Base-by-base conservation (phyloP, 2,797 vertebrate species). In the Rhinophrynus dorsalis region DNA sequence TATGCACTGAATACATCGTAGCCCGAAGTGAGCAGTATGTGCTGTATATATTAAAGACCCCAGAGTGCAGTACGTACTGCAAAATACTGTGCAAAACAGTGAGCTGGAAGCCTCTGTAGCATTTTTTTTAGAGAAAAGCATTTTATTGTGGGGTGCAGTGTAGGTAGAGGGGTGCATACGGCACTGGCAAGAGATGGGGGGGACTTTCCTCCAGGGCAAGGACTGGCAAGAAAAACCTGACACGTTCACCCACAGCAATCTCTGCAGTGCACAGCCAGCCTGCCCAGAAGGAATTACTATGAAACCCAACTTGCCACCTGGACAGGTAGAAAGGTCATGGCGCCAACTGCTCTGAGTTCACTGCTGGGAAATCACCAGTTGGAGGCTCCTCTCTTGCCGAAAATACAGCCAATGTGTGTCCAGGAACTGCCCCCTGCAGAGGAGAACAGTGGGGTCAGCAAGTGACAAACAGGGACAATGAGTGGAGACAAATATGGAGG, bases 71-170 rank as follows among this genome's bases (percentile, higher is more conserved):
- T n/a, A n/a, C n/a, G n/a, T n/a, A n/a, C n/a, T n/a, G n/a, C n/a
- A n/a, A n/a, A n/a, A n/a, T n/a, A n/a, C n/a, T n/a, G n/a, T n/a
- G n/a, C n/a, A n/a, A n/a, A n/a, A n/a, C n/a, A n/a, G n/a, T n/a
- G n/a, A n/a, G n/a, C n/a, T n/a, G n/a, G n/a, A n/a, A n/a, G n/a
- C n/a, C n/a, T n/a, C n/a, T n/a, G n/a, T n/a, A n/a, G n/a, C n/a
- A n/a, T n/a, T n/a, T n/a, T n/a, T n/a, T n/a, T n/a, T 57, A 72
- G 44, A 58, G 66, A 72, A 70, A 72, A 65, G 55, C 55, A 11
- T 10, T 59, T 73, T 73, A 66, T 60, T 74, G 55, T 29, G 58
- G n/a, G 62, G 70, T 26, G 45, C 23, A 10, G 38, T 29, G 17
- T 12, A 55, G 27, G 67, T 38, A 29, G 61, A 51, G 67, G 42